Percentiles rank a stretch among this genome's conserved stretches.
Conservation (phyloP, 1,140 invertebrate genomes). For the Ceratoteleas bidentatus region DNA sequence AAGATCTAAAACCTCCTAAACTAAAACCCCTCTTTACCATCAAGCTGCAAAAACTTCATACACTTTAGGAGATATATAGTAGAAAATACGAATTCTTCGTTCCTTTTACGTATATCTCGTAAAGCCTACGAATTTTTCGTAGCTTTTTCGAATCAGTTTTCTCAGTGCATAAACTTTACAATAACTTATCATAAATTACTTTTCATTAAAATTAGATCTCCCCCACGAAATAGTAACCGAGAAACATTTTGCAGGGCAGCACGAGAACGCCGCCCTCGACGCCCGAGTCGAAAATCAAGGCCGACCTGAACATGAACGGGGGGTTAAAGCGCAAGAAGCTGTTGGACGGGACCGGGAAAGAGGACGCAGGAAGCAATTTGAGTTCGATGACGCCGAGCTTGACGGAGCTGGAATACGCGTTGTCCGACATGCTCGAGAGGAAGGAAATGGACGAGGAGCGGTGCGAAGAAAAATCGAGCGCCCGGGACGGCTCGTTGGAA, state of each 20-base stretch:
- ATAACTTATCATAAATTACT: too few species aligned
- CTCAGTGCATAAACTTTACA: too few species aligned
- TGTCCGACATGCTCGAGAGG: slow-evolving; percentile 78
- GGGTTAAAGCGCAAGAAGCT: slow-evolving; percentile 71
- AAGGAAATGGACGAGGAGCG: slow-evolving; percentile 69
- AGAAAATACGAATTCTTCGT: too few species aligned
- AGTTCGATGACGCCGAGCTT: slow-evolving; percentile 79
- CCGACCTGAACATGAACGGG: slow-evolving; percentile 61
- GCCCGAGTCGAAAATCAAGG: slow-evolving; percentile 71
- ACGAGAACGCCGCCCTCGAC: slow-evolving; percentile 72
- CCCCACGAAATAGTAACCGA: too few species aligned
- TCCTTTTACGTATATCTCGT: too few species aligned
- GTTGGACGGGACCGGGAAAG: slow-evolving; percentile 63
- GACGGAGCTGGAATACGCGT: slow-evolving; percentile 76
- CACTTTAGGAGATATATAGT: too few species aligned
- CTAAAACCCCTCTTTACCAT: too few species aligned
- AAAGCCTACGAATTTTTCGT: too few species aligned
- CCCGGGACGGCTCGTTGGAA: slow-evolving; percentile 54
- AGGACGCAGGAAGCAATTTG: slow-evolving; percentile 70
- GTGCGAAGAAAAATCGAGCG: slow-evolving; percentile 41
- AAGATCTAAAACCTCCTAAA: too few species aligned
- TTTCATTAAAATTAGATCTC: too few species aligned
- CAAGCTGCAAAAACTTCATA: too few species aligned
- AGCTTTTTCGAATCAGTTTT: too few species aligned
- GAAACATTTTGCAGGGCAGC: slow-evolving; percentile 8